These are phyloP conservation scores for Pentalonia nigronervosa DNA, from an alignment of 1,140 invertebrate species.

Conservation along the genomic window DNA sequence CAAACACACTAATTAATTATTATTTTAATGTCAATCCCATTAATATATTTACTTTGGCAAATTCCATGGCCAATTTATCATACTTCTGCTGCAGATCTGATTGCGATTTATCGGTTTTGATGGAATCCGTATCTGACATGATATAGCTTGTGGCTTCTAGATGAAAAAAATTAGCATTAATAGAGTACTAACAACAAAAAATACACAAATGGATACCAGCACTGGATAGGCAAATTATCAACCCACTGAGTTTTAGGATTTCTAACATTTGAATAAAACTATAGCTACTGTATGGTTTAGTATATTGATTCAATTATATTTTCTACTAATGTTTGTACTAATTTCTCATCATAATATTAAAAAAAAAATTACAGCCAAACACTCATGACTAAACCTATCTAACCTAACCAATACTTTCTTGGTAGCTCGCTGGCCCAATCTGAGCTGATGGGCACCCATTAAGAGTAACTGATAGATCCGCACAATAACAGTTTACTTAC, in stretches of 20 bases:
- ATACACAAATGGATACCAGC: not conserved
- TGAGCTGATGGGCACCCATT: not conserved
- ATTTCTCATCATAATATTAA: too few relatives aligned
- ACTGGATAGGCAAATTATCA: too few relatives aligned
- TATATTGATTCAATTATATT: too few relatives aligned
- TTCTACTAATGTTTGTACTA: too few relatives aligned
- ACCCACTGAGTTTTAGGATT: too few relatives aligned
- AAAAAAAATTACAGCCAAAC: too few relatives aligned
- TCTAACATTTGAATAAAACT: too few relatives aligned
- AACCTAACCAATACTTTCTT: too few relatives aligned
- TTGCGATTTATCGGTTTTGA: conserved; percentile 27
- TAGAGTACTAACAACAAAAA: not conserved
- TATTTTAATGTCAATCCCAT: not conserved
- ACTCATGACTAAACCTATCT: too few relatives aligned
- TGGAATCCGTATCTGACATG: conserved; percentile 33
- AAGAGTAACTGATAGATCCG: not conserved
- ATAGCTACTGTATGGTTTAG: too few relatives aligned
- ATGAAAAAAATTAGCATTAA: not conserved
- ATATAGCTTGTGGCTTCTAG: not conserved
- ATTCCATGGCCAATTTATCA: conserved; percentile 39
- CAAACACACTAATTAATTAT: not conserved
- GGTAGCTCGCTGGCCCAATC: too few relatives aligned
- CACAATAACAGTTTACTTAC: not conserved
- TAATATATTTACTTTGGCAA: conserved; percentile 31
- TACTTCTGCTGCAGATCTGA: conserved; percentile 42